These are phyloP conservation scores for Lycaon pictus DNA, from an alignment of 2,113 vertebrate genomes.

Conservation along the genomic window DNA sequence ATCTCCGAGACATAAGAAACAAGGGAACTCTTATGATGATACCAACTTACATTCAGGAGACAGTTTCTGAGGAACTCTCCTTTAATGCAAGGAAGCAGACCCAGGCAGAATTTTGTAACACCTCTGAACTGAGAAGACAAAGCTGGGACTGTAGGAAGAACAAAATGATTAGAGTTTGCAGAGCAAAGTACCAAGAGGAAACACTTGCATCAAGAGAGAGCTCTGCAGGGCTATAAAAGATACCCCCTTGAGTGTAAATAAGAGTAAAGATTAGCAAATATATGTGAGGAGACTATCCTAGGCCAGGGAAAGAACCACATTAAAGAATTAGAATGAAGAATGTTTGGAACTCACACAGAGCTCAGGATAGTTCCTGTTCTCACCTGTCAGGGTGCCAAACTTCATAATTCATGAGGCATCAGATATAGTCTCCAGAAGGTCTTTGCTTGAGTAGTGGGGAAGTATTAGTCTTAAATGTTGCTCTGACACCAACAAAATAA, in stretches of 20 bases:
- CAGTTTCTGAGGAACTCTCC: not conserved
- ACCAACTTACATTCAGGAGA: not conserved
- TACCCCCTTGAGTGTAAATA: too few species aligned
- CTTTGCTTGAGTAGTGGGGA: not conserved
- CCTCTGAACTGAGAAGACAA: not conserved
- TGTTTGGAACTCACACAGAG: not conserved
- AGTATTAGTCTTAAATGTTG: not conserved
- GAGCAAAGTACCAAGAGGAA: not conserved
- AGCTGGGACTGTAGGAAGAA: not conserved
- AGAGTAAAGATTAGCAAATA: not conserved
- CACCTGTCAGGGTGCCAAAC: not conserved
- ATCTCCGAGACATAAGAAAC: not conserved
- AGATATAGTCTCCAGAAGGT: not conserved
- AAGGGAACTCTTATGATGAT: not conserved
- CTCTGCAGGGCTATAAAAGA: not conserved
- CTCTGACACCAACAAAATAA: not conserved
- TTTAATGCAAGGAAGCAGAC: not conserved
- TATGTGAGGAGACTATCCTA: not conserved
- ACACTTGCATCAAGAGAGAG: not conserved
- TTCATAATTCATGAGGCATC: not conserved
- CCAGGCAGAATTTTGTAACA: not conserved
- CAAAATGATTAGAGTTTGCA: not conserved
- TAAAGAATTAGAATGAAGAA: not conserved
- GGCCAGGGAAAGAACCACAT: not conserved
- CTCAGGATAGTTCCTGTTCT: not conserved